Conservation (phyloP, 2,113 vertebrate species). For the Passer montanus region DNA sequence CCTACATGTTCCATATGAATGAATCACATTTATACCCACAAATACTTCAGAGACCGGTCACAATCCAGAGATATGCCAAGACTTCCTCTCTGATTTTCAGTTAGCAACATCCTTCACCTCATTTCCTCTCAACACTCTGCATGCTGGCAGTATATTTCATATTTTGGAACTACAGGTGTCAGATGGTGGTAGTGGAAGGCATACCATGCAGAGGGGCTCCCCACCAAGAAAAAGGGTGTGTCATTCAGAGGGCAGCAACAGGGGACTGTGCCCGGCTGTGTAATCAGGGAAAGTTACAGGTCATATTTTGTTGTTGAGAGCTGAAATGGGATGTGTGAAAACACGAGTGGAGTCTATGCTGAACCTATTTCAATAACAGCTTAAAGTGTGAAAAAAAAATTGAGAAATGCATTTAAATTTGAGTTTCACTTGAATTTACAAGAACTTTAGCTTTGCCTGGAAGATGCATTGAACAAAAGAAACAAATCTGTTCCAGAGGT, state of each 20-base stretch:
- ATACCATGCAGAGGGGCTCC: accelerated
- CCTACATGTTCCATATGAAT: neutral
- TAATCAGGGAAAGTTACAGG: neutral
- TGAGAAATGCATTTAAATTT: neutral
- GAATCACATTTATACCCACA: neutral
- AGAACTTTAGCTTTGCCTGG: neutral
- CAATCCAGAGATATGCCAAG: neutral
- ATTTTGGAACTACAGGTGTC: neutral
- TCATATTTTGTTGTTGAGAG: neutral
- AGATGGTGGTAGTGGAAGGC: accelerated
- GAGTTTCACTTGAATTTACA: neutral
- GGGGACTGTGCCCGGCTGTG: neutral
- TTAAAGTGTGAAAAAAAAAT: neutral
- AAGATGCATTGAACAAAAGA: neutral
- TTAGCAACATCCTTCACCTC: neutral
- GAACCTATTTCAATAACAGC: neutral
- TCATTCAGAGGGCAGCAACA: neutral
- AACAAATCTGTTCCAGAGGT: neutral
- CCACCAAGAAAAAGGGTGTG: neutral
- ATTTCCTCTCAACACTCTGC: neutral
- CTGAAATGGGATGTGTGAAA: neutral
- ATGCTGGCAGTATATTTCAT: accelerated
- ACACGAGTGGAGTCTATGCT: neutral
- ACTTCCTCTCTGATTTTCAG: neutral
- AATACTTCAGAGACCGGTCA: neutral